Evolutionary conservation across 2,113 vertebrate genomes (phyloP).

Genomic region (Cromileptes altivelis): DNA sequence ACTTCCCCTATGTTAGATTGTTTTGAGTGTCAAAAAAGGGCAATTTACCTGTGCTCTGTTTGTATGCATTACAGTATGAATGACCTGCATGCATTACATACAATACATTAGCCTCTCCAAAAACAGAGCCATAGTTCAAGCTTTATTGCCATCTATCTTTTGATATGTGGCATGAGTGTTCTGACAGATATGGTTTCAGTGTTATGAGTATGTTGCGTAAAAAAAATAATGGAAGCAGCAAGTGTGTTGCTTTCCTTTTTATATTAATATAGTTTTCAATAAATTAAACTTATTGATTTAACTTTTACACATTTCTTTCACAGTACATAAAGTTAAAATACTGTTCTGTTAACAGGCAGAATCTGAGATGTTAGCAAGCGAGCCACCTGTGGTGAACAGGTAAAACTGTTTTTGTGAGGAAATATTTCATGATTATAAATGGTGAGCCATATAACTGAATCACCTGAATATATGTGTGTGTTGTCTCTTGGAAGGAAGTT

Average conservation of each 20-base stretch:
- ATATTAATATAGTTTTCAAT: not conserved
- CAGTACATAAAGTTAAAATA: not conserved
- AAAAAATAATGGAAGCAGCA: not conserved
- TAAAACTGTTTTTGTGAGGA: not conserved
- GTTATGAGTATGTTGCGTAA: not conserved
- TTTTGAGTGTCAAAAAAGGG: too few species aligned
- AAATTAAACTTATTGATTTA: not conserved
- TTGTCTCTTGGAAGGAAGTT: conserved; percentile 28
- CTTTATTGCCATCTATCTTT: not conserved
- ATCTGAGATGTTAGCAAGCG: not conserved
- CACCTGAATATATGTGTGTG: not conserved
- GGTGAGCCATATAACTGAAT: not conserved
- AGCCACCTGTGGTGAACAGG: conserved; percentile 28
- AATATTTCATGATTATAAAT: not conserved
- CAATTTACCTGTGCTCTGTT: not conserved
- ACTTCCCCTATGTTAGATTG: too few species aligned
- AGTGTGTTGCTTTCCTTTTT: too few species aligned
- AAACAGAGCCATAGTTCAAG: too few species aligned
- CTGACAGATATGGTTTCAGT: not conserved
- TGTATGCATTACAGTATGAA: not conserved
- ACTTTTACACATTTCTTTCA: not conserved
- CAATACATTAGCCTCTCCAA: not conserved
- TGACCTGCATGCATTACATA: not conserved
- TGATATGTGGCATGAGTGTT: too few species aligned
- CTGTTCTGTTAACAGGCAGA: conserved; percentile 39